phyloP scores from a whole-genome alignment of 2,888 invertebrate genomes.

The Prionchulus punctatus region DNA sequence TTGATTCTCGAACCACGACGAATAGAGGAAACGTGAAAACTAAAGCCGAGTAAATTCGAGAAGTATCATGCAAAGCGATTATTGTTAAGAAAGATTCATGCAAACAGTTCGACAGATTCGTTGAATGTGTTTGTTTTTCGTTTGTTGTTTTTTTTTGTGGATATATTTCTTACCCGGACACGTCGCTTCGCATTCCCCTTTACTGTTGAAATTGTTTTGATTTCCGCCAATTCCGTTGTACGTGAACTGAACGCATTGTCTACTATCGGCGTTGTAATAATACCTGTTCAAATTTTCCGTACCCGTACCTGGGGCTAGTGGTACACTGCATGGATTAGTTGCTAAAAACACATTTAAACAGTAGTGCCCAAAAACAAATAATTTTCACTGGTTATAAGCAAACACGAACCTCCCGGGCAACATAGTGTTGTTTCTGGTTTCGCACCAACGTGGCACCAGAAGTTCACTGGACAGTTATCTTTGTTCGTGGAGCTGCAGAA shows the following conservation, averaged over 20 bases:
- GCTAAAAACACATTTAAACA: conserved; percentile 16
- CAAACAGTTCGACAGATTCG: no score
- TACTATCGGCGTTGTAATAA: conserved; percentile 30
- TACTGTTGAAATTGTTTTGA: conserved; percentile 28
- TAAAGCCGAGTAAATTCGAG: no score
- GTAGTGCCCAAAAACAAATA: neutral
- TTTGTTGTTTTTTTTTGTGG: no score
- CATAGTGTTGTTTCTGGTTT: conserved; percentile 22
- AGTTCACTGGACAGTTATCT: conserved; percentile 16
- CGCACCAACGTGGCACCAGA: conserved; percentile 27
- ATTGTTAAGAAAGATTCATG: no score
- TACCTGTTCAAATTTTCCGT: conserved; percentile 17
- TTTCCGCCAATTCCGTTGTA: conserved; percentile 29
- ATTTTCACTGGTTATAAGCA: neutral
- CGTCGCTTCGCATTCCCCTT: conserved; percentile 25
- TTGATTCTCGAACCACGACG: no score
- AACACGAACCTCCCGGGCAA: conserved; percentile 14
- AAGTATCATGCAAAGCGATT: no score
- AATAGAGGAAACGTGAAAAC: no score
- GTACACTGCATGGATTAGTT: conserved; percentile 31
- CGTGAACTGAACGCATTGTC: conserved; percentile 28
- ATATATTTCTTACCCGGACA: conserved; percentile 31
- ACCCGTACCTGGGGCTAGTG: conserved; percentile 31
- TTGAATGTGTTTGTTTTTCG: no score
- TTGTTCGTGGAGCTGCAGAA: conserved; percentile 19